Evolutionary conservation across 1,140 invertebrate genomes (phyloP).

Genomic region (Pseudoatta argentina): DNA sequence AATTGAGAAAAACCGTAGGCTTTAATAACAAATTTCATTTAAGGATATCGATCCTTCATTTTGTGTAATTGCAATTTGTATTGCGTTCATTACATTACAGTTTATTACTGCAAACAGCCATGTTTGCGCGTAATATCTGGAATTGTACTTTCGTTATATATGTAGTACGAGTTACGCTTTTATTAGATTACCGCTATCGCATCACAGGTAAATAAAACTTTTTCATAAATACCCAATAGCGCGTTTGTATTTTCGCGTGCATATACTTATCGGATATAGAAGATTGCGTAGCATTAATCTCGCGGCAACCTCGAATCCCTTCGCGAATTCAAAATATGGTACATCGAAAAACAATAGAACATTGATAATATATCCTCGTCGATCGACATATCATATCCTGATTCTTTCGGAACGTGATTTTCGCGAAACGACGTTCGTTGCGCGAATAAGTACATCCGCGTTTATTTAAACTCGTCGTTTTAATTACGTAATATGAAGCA

Average conservation of each 20-base stretch:
- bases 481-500: slow-evolving; percentile 23
- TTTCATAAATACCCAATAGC: slow-evolving; percentile 19
- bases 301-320: slow-evolving; percentile 5
- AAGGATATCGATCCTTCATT: slow-evolving; percentile 12
- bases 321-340: background rate
- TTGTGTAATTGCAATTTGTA: background rate
- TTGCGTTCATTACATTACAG: slow-evolving; percentile 6
- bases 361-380: slow-evolving; percentile 2
- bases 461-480: slow-evolving; percentile 13
- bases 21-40: slow-evolving; percentile 3
- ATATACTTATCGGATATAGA: slow-evolving; percentile 34
- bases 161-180: slow-evolving; percentile 7
- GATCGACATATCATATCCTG: background rate
- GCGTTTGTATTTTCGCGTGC: background rate
- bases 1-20: background rate
- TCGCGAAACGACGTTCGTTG: background rate
- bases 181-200: slow-evolving; percentile 43
- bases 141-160: slow-evolving; percentile 8
- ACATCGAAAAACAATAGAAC: slow-evolving; percentile 33
- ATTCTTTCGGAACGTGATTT: background rate
- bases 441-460: background rate
- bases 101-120: slow-evolving; percentile 26
- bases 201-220: slow-evolving; percentile 43
- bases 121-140: slow-evolving; percentile 21
- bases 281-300: background rate